Base-by-base conservation (phyloP, 2,797 vertebrate species). In the Otus scops region DNA sequence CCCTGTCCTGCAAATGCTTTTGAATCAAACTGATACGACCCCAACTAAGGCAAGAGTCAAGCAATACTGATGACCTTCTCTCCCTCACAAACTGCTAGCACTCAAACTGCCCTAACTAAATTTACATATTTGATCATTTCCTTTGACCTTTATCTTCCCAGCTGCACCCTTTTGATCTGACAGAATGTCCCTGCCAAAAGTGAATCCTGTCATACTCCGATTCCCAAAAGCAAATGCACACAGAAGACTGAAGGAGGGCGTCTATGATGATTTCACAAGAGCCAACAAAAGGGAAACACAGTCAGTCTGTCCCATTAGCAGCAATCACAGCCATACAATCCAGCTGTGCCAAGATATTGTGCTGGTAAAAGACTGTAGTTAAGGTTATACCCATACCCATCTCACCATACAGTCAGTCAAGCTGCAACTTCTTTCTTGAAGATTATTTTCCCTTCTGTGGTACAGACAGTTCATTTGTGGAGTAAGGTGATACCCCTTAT, bases 51-150 rank as follows among this genome's bases (percentile, higher is more conserved):
- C 73, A 88, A 94, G 80, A 71, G 86, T 65, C 65, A 68, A 87
- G 89, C 81, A 89, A 68, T 15, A 69, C 39, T 10, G 4, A 11
- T 51, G 76, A 70, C 89, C 96, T 91, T 81, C 69, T 93, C 84
- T 78, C 30, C 76, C 67, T 64, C 74, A 32, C 38, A 76, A 91
- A 80, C 56, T 47, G 73, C 4, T 13, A 48, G 70, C 61, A 84
- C 50, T 69, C 80, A 41, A 54, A 76, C 11, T 76, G 32, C 53
- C 54, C 67, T 83, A 86, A 76, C 64, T 73, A 57, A n/a, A 92
- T 94, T 78, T 84, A 91, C 67, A 86, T 74, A 96, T 69, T 88
- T 91, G 87, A 95, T 92, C 54, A 79, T 92, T 93, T 90, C 78
- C 59, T 81, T 70, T 89, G 94, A 88, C 56, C 85, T 90, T 76